These are phyloP conservation scores for Anhinga rufa DNA, from an alignment of 2,113 vertebrate genomes.

Conservation along the genomic window DNA sequence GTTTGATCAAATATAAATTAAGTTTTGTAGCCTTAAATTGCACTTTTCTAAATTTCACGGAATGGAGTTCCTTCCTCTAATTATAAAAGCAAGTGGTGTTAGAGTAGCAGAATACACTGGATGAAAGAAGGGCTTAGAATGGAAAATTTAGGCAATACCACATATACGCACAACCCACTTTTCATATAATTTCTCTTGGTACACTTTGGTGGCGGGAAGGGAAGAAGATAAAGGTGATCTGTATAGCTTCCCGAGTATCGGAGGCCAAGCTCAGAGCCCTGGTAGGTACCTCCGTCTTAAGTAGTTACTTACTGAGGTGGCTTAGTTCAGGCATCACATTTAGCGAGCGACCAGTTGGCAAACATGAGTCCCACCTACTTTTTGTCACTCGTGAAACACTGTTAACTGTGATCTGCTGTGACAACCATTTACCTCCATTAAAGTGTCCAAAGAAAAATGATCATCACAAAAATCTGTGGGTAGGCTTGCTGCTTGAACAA, in stretches of 20 bases:
- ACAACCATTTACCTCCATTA: constrained; percentile 77
- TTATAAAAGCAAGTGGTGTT: background rate
- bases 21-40: background rate
- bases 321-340: background rate
- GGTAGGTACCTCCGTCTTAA: background rate
- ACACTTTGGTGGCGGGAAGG: background rate
- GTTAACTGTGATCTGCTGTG: background rate
- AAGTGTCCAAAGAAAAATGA: constrained; percentile 63
- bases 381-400: background rate
- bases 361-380: background rate
- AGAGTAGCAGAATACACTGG: no score
- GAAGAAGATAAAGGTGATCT: background rate
- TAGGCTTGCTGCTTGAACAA: constrained; percentile 60
- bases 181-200: background rate
- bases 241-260: background rate
- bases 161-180: background rate
- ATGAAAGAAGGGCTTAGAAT: background rate
- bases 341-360: background rate
- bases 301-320: background rate
- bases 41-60: background rate
- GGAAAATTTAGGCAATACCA: background rate
- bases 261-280: background rate
- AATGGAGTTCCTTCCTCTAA: background rate
- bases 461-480: constrained; percentile 10
- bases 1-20: background rate